Base-by-base conservation (phyloP, 2,888 invertebrate genomes). In the Conistra vaccinii region DNA sequence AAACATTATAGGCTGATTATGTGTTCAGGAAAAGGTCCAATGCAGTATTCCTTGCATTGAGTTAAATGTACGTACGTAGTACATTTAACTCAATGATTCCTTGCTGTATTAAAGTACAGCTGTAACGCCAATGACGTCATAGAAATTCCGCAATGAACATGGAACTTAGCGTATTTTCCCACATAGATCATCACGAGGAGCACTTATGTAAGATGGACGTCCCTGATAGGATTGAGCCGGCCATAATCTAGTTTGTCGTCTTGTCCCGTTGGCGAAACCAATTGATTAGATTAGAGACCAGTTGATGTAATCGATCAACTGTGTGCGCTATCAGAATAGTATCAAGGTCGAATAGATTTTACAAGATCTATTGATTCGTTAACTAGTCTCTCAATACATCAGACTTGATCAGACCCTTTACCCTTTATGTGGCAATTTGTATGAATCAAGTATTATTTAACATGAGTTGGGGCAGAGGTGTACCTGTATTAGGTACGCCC, bases 301-400 rank as follows among this genome's bases (percentile, higher is more conserved):
- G 74, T 81, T 80, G 76, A 68, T 83, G 81, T 73, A 78, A 72
- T 78, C 76, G 70, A 77, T 87, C 65, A 77, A 71, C 66, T 55
- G 82, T 58, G 78, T 67, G 72, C 57, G 35, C 12, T 66, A 68
- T 65, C 65, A 17, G 53, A 66, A 82, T 66, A 48, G 65, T 65
- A 73, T 69, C 77, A 74, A 78, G 78, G 77, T 66, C 66, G 53
- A 53, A 58, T 73, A 62, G 26, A 69, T 74, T 71, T 76, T 61
- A 63, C 45, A 63, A 73, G 48, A 62, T 10, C 61, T 78, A 69
- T 76, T 73, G 85, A 61, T 76, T 77, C 66, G 78, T 81, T 61
- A 80, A 76, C 29, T 73, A 51, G 48, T 53, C 42, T 51, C 61
- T 48, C 61, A 20, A 77, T 72, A 70, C n/a, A 57, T 78, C 0